Base-by-base conservation (phyloP, 2,888 invertebrate species). In the Andrena bucephala region DNA sequence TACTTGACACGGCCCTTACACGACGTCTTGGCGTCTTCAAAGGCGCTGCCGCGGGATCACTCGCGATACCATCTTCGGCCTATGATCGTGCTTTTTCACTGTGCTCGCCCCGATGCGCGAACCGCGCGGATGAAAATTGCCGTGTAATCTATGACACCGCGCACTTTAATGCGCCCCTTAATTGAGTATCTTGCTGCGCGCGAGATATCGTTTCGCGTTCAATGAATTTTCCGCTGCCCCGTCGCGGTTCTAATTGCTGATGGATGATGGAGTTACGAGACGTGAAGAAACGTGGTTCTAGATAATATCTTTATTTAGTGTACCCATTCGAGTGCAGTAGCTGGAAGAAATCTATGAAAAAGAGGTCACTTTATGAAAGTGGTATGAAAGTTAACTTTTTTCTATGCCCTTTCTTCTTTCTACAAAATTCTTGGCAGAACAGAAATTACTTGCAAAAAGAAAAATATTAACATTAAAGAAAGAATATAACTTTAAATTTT, bases 1-100 rank as follows among this genome's bases (percentile, higher is more conserved):
- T 92, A 92, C 91, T 92, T 89, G 90, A 90, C 91, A 90, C 87
- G 87, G 83, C 83, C 82, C 82, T 87, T 89, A 88, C 89, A 86
- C 87, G 88, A 89, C 89, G 86, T 52, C 36, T 29, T 89, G 85
- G 87, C 89, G 89, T 87, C 89, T 90, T 91, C 91, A 91, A 91
- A 91, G 91, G 74, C 69, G 27, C 84, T 85, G 82, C 84, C 78
- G 81, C 85, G 84, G 85, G 85, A 84, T 81, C 71, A 71, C 70
- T 67, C 33, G 70, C 74, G 81, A 81, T 81, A 74, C 67, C 81
- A 59, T 72, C 48, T 33, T 33, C 67, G 59, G 77, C 72, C 67
- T 66, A 36, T 66, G 67, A 31, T 71, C 72, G 31, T 27, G 33
- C 63, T 78, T 75, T 74, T 77, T 83, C 76, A 63, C 27, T 6